Conservation (phyloP, 2,113 vertebrate species). For the Phylloscopus trochilus region DNA sequence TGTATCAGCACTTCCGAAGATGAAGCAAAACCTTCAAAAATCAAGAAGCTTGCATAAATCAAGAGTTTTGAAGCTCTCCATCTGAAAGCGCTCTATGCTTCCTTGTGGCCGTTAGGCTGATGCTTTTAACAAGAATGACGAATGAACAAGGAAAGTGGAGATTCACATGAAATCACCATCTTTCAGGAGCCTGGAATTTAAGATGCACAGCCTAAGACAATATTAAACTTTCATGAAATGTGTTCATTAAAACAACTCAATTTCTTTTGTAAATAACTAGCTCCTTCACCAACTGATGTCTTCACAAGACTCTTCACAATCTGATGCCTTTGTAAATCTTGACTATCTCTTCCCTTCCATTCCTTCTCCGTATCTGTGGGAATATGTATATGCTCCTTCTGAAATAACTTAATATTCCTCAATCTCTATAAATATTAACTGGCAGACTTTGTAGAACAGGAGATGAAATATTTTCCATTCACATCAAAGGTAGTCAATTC, state of each 20-base stretch:
- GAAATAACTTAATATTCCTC: not conserved
- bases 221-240: constrained; percentile 43
- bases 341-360: not conserved
- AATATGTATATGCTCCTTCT: not conserved
- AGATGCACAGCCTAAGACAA: not conserved
- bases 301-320: not conserved
- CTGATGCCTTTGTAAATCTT: not conserved
- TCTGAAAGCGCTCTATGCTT: not conserved
- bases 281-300: not conserved
- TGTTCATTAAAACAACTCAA: constrained; percentile 5
- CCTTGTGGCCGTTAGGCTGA: not conserved
- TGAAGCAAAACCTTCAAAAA: not conserved
- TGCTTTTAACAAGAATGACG: not conserved
- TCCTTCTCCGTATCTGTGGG: not conserved
- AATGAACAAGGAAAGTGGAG: not conserved
- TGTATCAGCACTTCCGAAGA: not conserved
- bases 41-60: not conserved
- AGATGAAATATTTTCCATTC: not conserved
- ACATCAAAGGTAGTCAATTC: constrained; percentile 35
- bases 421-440: constrained; percentile 10
- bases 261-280: not conserved
- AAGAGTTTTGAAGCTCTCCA: not conserved
- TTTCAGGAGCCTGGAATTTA: not conserved
- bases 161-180: not conserved
- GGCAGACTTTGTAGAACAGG: not conserved